Base-by-base conservation (phyloP, 2,888 invertebrate genomes). In the Hydropsyche betteni region DNA sequence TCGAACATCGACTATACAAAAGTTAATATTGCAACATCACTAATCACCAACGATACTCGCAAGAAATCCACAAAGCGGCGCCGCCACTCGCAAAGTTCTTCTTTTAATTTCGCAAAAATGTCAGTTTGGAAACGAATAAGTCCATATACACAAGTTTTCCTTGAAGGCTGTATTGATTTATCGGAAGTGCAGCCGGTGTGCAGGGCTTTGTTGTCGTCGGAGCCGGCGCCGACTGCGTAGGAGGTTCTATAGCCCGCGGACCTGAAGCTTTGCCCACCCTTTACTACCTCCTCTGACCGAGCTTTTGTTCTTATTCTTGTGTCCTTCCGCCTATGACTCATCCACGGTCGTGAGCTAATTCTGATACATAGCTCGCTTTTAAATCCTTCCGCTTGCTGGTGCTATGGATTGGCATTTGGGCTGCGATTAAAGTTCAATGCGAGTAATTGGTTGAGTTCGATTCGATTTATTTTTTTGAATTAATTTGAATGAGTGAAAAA, bases 121-220 rank as follows among this genome's bases (percentile, higher is more conserved):
- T 55, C 10, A 14, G 14, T 69, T 10, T 38, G 69, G 10, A n/a
- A 44, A 44, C 44, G 44, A 44, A 44, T 4, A 44, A 44, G 44
- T 44, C 44, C 44, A 8, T 44, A 58, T 72, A 61, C 72, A 58
- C 58, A 72, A 72, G 10, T 5, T n/a, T 51, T 24, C 16, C 44
- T 16, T 14, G 72, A 58, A 72, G 58, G 72, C 61, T 72, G 72
- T 72, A 72, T 72, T 72, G 72, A 72, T 72, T 72, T 72, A 72
- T 72, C 55, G 72, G 58, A 12, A 8, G 53, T 44, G 72, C 52
- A 55, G 61, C 33, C 61, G 16, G 61, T 55, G 71, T 16, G 69
- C 70, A 72, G 72, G 72, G 72, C 72, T 72, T 72, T 72, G 72
- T 72, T 72, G 72, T 72, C 72, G 72, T 16, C 36, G 58, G 14